Evolutionary conservation across 2,113 vertebrate genomes (phyloP), one percentile per base, ranked within the genome.

Genomic region (Calyptomena viridis): DNA sequence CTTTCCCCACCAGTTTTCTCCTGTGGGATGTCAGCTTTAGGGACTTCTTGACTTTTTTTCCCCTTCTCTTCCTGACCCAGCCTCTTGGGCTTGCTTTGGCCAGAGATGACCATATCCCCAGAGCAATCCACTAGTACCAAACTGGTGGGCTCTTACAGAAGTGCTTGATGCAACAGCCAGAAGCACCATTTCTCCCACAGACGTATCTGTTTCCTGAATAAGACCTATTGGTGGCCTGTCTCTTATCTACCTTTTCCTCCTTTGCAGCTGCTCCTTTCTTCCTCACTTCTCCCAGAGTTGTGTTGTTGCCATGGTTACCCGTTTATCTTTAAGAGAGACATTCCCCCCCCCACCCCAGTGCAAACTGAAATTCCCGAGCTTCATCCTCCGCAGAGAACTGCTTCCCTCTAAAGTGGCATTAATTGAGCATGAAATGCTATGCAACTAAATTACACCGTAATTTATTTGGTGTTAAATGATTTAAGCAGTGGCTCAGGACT

Each of bases 391-490:
- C 27, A 59, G 88, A 96, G 81, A 87, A 30, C 88, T 84, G 75
- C 55, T 88, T 97, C 81, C 58, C 76, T 82, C 50, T 93, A 92
- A 94, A 96, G 93, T 93, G 90, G 90, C 93, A 94, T 86, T 97
- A 97, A 97, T 96, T 97, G 96, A 97, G 95, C 94, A 89, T 95
- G 94, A 97, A 97, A 96, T 93, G 79, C 77, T 83, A 89, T 79
- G 91, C 80, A 75, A 87, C 89, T 94, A 97, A 96, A 97, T 95
- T 91, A 93, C 88, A 88, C 91, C 60, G 40, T 96, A 89, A 97
- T 97, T 95, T 97, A 97, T 97, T 95, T 39, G 3, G 80, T 17
- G 7, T 94, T 96, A 97, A 95, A 95, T 89, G 86, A 94, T 96
- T 92, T 87, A 89, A 96, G 85, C 90, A 92, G 85, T 40, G 63